Evolutionary conservation across 1,140 invertebrate genomes (phyloP).

Genomic region (Eriosoma lanigerum): DNA sequence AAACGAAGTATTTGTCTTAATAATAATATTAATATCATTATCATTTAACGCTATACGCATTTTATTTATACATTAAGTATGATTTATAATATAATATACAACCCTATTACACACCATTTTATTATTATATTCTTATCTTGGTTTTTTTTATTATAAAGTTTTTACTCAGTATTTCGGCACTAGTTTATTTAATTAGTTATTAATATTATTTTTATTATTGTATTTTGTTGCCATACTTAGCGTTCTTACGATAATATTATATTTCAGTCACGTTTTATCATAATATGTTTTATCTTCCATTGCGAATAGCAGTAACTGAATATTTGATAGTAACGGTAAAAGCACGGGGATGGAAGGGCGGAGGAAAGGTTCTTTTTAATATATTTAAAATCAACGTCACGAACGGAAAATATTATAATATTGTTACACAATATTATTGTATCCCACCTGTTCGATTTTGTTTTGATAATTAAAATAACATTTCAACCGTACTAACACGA

Average conservation of each 20-base stretch:
- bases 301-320: too few species aligned
- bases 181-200: constrained; percentile 18
- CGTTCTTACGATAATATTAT: constrained; percentile 25
- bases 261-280: constrained; percentile 30
- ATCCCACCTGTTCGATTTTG: not conserved
- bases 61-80: not conserved
- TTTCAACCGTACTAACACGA: not conserved
- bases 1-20: too few species aligned
- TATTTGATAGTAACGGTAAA: not conserved
- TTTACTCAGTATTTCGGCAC: constrained; percentile 34
- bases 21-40: too few species aligned
- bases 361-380: not conserved
- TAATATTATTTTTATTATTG: constrained; percentile 22
- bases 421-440: not conserved
- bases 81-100: not conserved
- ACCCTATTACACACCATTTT: not conserved
- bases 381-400: constrained; percentile 5
- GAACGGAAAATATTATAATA: not conserved
- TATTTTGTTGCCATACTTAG: constrained; percentile 47
- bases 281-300: constrained; percentile 13
- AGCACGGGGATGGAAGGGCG: not conserved
- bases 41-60: too few species aligned
- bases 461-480: constrained; percentile 45
- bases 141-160: constrained; percentile 1
- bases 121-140: not conserved